These are phyloP conservation scores for Catharus fuscescens DNA, from an alignment of 2,113 vertebrate species.

Conservation along the genomic window DNA sequence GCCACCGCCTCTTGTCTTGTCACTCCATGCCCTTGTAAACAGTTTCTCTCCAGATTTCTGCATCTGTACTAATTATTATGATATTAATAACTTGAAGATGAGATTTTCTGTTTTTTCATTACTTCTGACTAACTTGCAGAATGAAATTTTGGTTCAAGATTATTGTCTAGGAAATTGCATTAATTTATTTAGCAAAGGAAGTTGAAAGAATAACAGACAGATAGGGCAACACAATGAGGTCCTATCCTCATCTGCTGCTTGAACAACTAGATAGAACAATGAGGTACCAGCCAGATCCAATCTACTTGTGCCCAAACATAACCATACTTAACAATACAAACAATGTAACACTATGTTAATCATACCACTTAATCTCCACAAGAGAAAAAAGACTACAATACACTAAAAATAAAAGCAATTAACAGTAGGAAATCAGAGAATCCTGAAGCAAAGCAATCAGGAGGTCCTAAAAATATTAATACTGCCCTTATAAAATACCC, in stretches of 20 bases:
- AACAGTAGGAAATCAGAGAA: neutral
- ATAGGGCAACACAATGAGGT: neutral
- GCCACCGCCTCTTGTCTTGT: neutral
- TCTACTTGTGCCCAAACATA: neutral
- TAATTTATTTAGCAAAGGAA: neutral
- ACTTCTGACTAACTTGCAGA: neutral
- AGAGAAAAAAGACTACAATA: neutral
- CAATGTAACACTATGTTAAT: neutral
- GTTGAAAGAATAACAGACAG: neutral
- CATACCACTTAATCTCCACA: neutral
- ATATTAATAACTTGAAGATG: neutral
- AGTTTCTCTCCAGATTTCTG: neutral
- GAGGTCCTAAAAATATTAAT: neutral
- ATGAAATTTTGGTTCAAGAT: neutral
- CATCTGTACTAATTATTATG: neutral
- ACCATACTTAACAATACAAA: neutral
- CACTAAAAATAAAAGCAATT: neutral
- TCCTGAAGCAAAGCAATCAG: neutral
- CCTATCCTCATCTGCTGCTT: neutral
- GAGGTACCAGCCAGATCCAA: neutral
- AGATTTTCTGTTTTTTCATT: neutral
- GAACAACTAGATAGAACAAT: neutral
- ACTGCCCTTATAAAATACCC: neutral
- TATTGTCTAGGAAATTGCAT: neutral
- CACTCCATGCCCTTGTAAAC: neutral